Percentiles rank a stretch among this genome's conserved stretches.
Conservation (phyloP, 1,140 invertebrate genomes). For the Glomeris maerens region DNA sequence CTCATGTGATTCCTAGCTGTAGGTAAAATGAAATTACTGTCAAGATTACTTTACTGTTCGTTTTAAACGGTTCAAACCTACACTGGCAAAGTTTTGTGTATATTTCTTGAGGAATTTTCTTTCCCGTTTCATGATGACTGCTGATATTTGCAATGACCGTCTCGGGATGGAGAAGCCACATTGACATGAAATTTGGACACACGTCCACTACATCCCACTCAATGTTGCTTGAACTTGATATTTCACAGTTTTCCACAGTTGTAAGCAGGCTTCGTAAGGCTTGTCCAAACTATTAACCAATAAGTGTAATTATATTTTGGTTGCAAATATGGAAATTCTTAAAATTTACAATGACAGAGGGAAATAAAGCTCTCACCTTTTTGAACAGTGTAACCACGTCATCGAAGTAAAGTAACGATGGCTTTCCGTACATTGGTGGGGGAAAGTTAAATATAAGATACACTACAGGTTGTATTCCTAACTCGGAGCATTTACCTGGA, state of each 20-base stretch:
- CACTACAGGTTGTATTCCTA: slow-evolving; percentile 48
- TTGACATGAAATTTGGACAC: slow-evolving; percentile 59
- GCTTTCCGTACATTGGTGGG: slow-evolving; percentile 39
- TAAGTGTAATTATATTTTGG: slow-evolving; percentile 3
- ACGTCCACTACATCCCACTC: slow-evolving; percentile 82
- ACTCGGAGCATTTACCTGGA: slow-evolving; percentile 40
- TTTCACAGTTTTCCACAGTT: slow-evolving; percentile 60
- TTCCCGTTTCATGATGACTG: slow-evolving; percentile 53
- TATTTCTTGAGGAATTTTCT: slow-evolving; percentile 52
- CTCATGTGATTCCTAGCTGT: slow-evolving; percentile 52
- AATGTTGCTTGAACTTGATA: slow-evolving; percentile 66
- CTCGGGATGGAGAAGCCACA: slow-evolving; percentile 61
- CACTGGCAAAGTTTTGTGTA: too few relatives aligned
- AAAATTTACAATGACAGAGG: not conserved
- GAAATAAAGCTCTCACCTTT: slow-evolving; percentile 36
- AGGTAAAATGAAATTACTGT: slow-evolving; percentile 13
- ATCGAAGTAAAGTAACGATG: slow-evolving; percentile 53
- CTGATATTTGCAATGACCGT: too few relatives aligned
- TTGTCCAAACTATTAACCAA: slow-evolving; percentile 53
- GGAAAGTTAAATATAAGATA: slow-evolving; percentile 71
- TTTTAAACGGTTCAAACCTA: too few relatives aligned
- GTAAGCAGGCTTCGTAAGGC: slow-evolving; percentile 66
- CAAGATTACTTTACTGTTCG: slow-evolving; percentile 1
- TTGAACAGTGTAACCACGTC: slow-evolving; percentile 62
- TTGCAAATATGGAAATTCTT: not conserved